Evolutionary conservation across 2,888 invertebrate species (phyloP).

Genomic region (Clepsis dumicolana): DNA sequence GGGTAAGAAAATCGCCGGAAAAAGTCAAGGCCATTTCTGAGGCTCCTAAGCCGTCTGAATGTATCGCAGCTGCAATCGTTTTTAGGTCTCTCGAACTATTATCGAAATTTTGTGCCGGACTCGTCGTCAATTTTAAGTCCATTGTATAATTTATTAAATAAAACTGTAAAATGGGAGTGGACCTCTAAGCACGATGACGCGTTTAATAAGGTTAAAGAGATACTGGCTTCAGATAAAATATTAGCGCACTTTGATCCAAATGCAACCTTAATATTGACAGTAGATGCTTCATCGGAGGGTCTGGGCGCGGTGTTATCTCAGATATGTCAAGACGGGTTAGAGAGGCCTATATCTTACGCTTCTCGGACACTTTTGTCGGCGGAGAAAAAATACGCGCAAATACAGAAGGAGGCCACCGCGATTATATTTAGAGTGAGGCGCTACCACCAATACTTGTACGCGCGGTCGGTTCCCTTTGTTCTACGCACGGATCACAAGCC

Average conservation of each 20-base stretch:
- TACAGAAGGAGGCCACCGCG: slow-evolving; percentile 4
- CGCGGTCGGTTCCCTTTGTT: neutral
- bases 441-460: slow-evolving; percentile 5
- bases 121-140: slow-evolving; percentile 32
- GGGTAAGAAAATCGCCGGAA: slow-evolving; percentile 19
- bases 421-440: neutral
- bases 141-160: slow-evolving; percentile 43
- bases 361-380: neutral
- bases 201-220: slow-evolving; percentile 38
- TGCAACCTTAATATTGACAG: slow-evolving; percentile 35
- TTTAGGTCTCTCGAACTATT: slow-evolving; percentile 30
- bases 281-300: slow-evolving; percentile 25
- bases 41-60: slow-evolving; percentile 14
- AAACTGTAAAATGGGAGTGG: slow-evolving; percentile 44
- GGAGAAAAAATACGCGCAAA: slow-evolving; percentile 7
- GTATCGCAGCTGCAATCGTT: slow-evolving; percentile 32
- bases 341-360: slow-evolving; percentile 11
- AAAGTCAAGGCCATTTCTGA: slow-evolving; percentile 30
- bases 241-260: slow-evolving; percentile 24
- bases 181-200: slow-evolving; percentile 20
- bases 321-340: slow-evolving; percentile 31
- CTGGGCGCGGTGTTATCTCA: slow-evolving; percentile 43
- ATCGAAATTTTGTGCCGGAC: slow-evolving; percentile 15
- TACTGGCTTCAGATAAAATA: slow-evolving; percentile 27
- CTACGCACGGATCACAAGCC: slow-evolving; percentile 9